These are phyloP conservation scores for Lepidostoma basale DNA, from an alignment of 1,140 invertebrate genomes.

Conservation along the genomic window DNA sequence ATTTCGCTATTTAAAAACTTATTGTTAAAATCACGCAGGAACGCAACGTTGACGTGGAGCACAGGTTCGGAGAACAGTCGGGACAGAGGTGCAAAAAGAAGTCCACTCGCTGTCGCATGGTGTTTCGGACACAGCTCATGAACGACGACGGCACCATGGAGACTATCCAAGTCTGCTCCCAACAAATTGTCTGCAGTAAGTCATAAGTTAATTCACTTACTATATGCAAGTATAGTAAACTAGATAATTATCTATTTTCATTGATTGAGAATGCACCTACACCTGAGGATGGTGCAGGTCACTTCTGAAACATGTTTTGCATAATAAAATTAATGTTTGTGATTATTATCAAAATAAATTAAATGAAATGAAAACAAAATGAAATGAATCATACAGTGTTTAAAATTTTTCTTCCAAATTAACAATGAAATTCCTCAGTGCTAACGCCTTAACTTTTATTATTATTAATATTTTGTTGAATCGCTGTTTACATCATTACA, in stretches of 20 bases:
- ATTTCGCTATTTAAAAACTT: not conserved
- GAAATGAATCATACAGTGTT: no score
- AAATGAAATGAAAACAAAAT: no score
- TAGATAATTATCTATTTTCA: not conserved
- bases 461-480: no score
- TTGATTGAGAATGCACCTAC: no score
- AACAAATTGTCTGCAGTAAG: slow-evolving; percentile 96
- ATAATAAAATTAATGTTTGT: no score
- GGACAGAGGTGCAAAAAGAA: slow-evolving; percentile 85
- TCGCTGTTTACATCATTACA: no score
- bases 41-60: slow-evolving; percentile 95
- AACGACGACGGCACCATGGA: slow-evolving; percentile 76
- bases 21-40: slow-evolving; percentile 66
- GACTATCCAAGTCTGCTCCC: slow-evolving; percentile 90
- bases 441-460: no score
- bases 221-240: not conserved
- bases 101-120: slow-evolving; percentile 92
- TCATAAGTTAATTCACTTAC: slow-evolving; percentile 48
- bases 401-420: no score
- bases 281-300: no score
- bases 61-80: slow-evolving; percentile 81
- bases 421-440: no score
- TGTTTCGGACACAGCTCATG: slow-evolving; percentile 84
- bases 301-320: no score
- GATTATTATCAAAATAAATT: no score